Evolutionary conservation across 2,888 invertebrate genomes (phyloP), one percentile per base, ranked within the genome.

Genomic region (Leuctra nigra): DNA sequence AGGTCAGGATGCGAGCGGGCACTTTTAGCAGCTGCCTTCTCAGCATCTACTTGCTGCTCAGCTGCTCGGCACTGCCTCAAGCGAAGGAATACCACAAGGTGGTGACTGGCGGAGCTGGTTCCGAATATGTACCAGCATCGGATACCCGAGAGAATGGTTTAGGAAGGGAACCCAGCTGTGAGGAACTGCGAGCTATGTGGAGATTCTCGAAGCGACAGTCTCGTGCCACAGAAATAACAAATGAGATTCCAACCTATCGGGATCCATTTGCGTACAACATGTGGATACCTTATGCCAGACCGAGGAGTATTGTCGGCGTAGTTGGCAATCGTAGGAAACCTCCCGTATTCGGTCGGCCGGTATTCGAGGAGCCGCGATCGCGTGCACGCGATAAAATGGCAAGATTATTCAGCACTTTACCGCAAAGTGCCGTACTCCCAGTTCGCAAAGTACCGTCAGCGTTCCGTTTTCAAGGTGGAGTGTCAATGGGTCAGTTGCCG

Each of bases 131-230:
- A 36, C 54, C 63, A 57, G 54, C 56, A 25, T 55, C 58, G 56
- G 50, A 62, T 7, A 44, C 41, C 11, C 53, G n/a, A n/a, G n/a
- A n/a, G n/a, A n/a, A n/a, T n/a, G n/a, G n/a, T n/a, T n/a, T n/a
- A n/a, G 69, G 73, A 16, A 78, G 81, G 33, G 92, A 92, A 67
- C 92, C 92, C 0, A 84, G 83, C 53, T 93, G 93, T 70, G 90
- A 91, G 63, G 87, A 92, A 68, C 77, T 93, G 50, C 83, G 91
- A 59, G 87, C 88, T 9, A 92, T 93, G 91, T 93, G 92, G 93
- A 84, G 87, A 71, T 89, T 91, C 74, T 91, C 90, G 14, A 91
- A 91, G 72, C 75, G 92, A 58, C 91, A 92, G 73, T 89, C 90
- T 50, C 79, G 91, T 36, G 88, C 90, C 14, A 87, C 91, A 4